Conservation (phyloP, 2,113 vertebrate species). For the Sinocyclocheilus grahami region DNA sequence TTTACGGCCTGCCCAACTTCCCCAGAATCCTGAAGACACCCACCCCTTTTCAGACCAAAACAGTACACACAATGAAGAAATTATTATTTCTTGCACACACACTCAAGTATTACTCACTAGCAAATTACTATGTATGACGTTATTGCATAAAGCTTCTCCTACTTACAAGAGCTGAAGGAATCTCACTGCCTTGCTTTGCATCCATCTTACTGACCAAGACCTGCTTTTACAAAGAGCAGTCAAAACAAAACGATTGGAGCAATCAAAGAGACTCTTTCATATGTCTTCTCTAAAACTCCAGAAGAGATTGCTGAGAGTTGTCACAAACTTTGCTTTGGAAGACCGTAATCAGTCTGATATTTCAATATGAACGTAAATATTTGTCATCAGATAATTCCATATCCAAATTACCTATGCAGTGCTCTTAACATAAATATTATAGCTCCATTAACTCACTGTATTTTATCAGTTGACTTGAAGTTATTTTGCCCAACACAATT, state of each 20-base stretch:
- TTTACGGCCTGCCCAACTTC: background rate
- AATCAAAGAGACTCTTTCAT: too few species aligned
- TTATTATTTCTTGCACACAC: background rate
- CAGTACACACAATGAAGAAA: background rate
- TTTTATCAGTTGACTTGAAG: background rate
- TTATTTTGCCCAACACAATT: background rate
- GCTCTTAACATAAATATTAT: too few species aligned
- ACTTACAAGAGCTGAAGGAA: background rate
- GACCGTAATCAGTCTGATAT: background rate
- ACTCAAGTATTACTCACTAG: background rate
- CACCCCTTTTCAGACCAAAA: constrained; percentile 12
- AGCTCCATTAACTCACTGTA: too few species aligned
- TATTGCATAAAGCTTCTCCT: background rate
- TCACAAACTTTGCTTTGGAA: background rate
- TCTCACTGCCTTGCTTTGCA: constrained; percentile 1
- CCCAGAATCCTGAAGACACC: background rate
- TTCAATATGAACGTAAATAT: background rate
- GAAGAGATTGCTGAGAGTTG: too few species aligned
- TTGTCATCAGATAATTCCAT: background rate
- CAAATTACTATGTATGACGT: constrained; percentile 9
- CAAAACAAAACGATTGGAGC: background rate
- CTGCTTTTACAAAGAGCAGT: background rate
- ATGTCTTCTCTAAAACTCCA: background rate
- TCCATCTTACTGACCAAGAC: constrained; percentile 1
- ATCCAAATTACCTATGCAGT: too few species aligned